Evolutionary conservation across 1,140 invertebrate genomes (phyloP), one percentile per base, ranked within the genome.

Genomic region (Anastrepha ludens): DNA sequence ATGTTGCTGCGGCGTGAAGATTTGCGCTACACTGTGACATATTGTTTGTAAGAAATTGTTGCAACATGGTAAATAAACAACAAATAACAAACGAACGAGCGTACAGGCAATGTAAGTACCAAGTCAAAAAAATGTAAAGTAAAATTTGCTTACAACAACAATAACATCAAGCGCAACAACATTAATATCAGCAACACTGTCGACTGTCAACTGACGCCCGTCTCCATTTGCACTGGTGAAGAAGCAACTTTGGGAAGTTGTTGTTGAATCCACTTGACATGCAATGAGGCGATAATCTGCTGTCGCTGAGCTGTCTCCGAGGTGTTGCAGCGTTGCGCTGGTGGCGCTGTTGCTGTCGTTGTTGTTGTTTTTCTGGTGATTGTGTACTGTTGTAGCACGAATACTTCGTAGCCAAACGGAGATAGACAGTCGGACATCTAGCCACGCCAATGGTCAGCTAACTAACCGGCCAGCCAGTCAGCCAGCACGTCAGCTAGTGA

Each of bases 251-350:
- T 86, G 39, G 29, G 5, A 20, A 78, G 64, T 85, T 85, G 78
- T 85, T 85, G 78, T 58, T 85, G 85, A 41, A 15, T 87, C 47
- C 62, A 87, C 86, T 87, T 87, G 86, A 87, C 86, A 87, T 87
- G 86, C 86, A 87, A 87, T 64, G 62, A 65, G 39, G 59, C 59
- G 86, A 87, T 87, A 87, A 87, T 87, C 86, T 87, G 47, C 86
- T 81, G 74, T 81, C 74, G 74, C 47, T 81, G 74, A 81, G 50
- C 74, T 81, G 74, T 81, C 74, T 50, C 47, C 74, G 74, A 81
- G 74, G 74, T 81, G 74, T 81, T 81, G 47, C 70, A n/a, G 47
- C 70, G 15, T 78, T 78, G 70, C 44, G 70, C 15, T 78, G 70
- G 47, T 78, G 70, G 70, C 8, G 74, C 47, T 81, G 74, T 81